Evolutionary conservation across 2,888 invertebrate genomes (phyloP).

Genomic region (Oithona nana): DNA sequence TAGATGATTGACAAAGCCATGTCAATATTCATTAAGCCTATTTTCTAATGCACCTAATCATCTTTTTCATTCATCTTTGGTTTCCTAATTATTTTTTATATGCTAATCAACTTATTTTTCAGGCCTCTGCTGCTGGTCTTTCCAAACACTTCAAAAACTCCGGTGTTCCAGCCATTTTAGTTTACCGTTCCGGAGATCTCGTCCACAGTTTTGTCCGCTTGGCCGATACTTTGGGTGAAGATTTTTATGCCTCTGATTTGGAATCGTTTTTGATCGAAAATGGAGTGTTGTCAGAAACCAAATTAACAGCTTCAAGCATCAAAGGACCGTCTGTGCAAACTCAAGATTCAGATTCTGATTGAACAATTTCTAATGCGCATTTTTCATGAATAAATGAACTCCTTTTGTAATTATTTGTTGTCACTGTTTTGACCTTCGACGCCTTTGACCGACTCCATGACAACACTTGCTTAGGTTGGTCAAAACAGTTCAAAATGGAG

Average conservation of each 20-base stretch:
- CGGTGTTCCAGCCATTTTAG: conserved; percentile 75
- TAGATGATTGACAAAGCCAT: too few species aligned
- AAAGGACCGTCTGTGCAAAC: neutral
- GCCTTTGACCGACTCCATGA: too few species aligned
- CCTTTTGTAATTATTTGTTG: too few species aligned
- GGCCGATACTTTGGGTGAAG: conserved; percentile 66
- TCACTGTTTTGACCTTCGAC: too few species aligned
- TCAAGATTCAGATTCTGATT: neutral
- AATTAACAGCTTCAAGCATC: neutral
- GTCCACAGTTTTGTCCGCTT: conserved; percentile 81
- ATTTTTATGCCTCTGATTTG: conserved; percentile 74
- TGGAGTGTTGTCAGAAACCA: neutral
- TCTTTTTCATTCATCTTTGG: neutral
- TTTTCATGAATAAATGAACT: too few species aligned
- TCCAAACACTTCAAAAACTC: conserved; percentile 62
- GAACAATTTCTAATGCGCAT: neutral
- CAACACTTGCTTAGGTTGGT: too few species aligned
- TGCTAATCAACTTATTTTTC: too few species aligned
- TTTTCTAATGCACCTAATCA: neutral
- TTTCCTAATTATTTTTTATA: too few species aligned
- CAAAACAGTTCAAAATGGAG: too few species aligned
- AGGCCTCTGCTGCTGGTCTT: conserved; percentile 56
- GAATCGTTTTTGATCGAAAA: conserved; percentile 65
- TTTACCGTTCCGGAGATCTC: conserved; percentile 71
- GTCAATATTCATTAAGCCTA: too few species aligned